Base-by-base conservation (phyloP, 1,140 invertebrate genomes). In the Stegodyphus mimosarum region DNA sequence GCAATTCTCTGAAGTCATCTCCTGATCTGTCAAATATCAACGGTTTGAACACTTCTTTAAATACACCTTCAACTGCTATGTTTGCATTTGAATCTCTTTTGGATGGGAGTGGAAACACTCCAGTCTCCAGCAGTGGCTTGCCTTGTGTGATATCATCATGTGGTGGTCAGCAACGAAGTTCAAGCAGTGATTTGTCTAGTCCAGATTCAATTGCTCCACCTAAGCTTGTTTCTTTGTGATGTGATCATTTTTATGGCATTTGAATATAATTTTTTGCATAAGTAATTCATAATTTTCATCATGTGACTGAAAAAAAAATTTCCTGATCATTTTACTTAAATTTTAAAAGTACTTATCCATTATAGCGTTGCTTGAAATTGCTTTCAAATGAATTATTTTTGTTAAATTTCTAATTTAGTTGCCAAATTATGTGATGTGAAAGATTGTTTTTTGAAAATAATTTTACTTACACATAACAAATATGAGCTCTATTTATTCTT, bases 71-170 rank as follows among this genome's bases (percentile, higher is more conserved):
- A 75, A 94, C 93, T 87, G 96, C 95, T 48, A 94, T 96, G 84
- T 96, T 97, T 89, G 96, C 96, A 90, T 97, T 97, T 89, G 96
- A 98, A 87, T 96, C 95, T 70, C 92, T 98, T 78, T 97, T 98
- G 94, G 96, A 97, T 88, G 96, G 96, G 69, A 96, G 96, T 83
- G 97, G 96, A 6, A 96, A 96, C 0, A 91, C 97, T 11, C 97
- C 96, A 6, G 96, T 96, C 0, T 94, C 97, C 15, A 86, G 85
- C 10, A 86, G 79, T 48, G 87, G 87, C 7, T 77, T 89, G 10
- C 86, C 87, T 13, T 87, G 87, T 50, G 69, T 94, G 33, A 87
- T 70, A 90, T 94, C 87, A 93, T 93, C 93, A 71, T 95, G 94
- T 89, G 93, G 93, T 53, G 92, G 92, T 11, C 94, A 95, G 89